Evolutionary conservation across 1,140 invertebrate species (phyloP).

Genomic region (Ceratina australensis): DNA sequence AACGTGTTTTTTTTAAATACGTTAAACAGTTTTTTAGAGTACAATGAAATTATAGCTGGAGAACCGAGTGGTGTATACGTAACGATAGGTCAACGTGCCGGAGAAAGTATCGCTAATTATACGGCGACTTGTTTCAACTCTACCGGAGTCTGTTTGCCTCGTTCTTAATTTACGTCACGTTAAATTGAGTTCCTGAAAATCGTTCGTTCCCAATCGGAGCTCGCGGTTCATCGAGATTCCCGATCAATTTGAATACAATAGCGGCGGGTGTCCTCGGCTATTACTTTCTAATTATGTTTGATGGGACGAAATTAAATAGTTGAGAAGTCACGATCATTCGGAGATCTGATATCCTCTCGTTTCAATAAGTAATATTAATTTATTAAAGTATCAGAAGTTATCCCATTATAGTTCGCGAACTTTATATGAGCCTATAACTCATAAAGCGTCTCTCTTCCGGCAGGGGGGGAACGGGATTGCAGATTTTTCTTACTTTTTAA

Average conservation of each 20-base stretch:
- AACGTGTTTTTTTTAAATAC: too few relatives aligned
- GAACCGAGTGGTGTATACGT: slow-evolving; percentile 7
- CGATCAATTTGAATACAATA: not conserved
- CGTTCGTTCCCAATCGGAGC: slow-evolving; percentile 11
- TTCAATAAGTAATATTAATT: not conserved
- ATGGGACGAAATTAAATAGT: not conserved
- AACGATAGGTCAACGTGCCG: not conserved
- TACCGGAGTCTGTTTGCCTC: not conserved
- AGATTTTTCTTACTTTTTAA: not conserved
- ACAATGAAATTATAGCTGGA: too few relatives aligned
- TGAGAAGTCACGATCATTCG: not conserved
- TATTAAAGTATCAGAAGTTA: not conserved
- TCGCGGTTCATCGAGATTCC: slow-evolving; percentile 30
- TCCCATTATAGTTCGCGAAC: not conserved
- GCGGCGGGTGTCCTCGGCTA: not conserved
- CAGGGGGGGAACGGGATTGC: too few relatives aligned
- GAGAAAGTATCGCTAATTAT: not conserved
- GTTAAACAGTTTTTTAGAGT: too few relatives aligned
- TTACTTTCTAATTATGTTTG: not conserved
- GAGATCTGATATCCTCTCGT: not conserved
- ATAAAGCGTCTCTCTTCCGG: not conserved
- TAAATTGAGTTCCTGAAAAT: slow-evolving; percentile 8
- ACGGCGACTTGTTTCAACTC: not conserved
- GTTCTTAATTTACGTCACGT: not conserved
- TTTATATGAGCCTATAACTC: not conserved